Evolutionary conservation across 2,113 vertebrate species (phyloP).

Genomic region (Lanius ludovicianus): DNA sequence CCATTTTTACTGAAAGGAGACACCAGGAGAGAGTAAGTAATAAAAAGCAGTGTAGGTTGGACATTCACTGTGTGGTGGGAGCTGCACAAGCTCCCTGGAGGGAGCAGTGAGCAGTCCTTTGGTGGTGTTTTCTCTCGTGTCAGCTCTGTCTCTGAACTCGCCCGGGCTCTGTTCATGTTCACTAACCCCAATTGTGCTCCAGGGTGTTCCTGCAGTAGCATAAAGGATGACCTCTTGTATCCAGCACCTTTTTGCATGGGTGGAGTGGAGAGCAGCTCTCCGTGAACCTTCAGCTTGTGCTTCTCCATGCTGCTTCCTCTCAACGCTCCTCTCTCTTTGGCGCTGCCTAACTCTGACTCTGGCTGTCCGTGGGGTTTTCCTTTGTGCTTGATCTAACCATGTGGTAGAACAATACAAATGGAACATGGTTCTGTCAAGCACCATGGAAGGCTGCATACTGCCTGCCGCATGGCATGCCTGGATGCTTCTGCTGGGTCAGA

Average conservation of each 20-base stretch:
- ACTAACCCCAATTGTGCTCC: slow-evolving; percentile 67
- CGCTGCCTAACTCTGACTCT: slow-evolving; percentile 85
- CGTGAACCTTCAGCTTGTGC: slow-evolving; percentile 80
- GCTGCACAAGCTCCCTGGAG: neutral
- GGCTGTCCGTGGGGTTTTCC: slow-evolving; percentile 93
- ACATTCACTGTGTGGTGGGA: neutral
- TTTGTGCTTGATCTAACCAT: slow-evolving; percentile 99
- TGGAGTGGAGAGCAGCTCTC: slow-evolving; percentile 69
- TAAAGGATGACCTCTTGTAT: slow-evolving; percentile 59
- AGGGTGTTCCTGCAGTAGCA: slow-evolving; percentile 49
- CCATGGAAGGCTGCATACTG: slow-evolving; percentile 97
- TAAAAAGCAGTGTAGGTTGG: neutral
- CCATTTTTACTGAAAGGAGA: neutral
- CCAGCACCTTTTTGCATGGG: slow-evolving; percentile 69
- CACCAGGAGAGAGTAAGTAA: neutral
- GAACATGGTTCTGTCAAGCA: slow-evolving; percentile 99
- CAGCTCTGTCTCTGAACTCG: neutral
- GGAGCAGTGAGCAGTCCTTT: neutral
- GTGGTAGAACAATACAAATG: slow-evolving; percentile 97
- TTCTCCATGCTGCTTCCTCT: slow-evolving; percentile 84
- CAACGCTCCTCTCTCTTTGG: slow-evolving; percentile 86
- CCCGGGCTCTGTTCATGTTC: slow-evolving; percentile 22
- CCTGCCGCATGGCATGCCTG: slow-evolving; percentile 89
- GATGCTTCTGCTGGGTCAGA: slow-evolving; percentile 80
- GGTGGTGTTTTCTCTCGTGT: neutral